phyloP scores from a whole-genome alignment of 2,113 vertebrate genomes.

The Phrynosoma platyrhinos region DNA sequence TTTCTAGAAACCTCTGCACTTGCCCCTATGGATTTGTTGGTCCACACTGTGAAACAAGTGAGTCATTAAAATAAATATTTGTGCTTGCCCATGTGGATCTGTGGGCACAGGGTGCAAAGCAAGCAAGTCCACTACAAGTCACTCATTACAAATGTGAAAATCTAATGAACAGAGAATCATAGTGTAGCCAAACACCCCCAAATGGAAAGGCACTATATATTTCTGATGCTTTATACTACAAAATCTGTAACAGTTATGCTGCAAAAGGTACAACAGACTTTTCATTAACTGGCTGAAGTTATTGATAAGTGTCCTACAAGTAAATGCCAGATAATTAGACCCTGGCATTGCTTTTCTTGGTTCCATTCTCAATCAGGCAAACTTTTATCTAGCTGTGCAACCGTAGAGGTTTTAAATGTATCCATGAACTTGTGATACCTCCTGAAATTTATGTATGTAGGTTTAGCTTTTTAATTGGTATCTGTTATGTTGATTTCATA shows the following conservation, averaged over 20 bases:
- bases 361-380: not conserved
- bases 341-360: not conserved
- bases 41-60: conserved; percentile 90
- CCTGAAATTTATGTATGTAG: not conserved
- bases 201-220: conserved; percentile 2
- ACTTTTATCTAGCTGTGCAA: not conserved
- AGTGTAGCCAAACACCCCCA: not conserved
- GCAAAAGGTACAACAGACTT: not conserved
- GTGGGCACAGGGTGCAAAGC: no score
- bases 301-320: not conserved
- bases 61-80: conserved; percentile 62
- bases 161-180: not conserved
- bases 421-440: not conserved
- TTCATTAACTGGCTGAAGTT: not conserved
- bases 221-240: not conserved
- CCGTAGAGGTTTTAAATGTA: not conserved
- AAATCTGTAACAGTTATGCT: not conserved
- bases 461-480: not conserved
- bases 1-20: conserved; percentile 87
- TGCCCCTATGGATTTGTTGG: conserved; percentile 92
- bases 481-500: not conserved
- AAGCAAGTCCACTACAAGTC: no score
- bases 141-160: not conserved
- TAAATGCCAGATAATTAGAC: not conserved
- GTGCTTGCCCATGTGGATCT: no score